Evolutionary conservation across 2,113 vertebrate genomes (phyloP), one percentile per base, ranked within the genome.

Genomic region (Passer domesticus): DNA sequence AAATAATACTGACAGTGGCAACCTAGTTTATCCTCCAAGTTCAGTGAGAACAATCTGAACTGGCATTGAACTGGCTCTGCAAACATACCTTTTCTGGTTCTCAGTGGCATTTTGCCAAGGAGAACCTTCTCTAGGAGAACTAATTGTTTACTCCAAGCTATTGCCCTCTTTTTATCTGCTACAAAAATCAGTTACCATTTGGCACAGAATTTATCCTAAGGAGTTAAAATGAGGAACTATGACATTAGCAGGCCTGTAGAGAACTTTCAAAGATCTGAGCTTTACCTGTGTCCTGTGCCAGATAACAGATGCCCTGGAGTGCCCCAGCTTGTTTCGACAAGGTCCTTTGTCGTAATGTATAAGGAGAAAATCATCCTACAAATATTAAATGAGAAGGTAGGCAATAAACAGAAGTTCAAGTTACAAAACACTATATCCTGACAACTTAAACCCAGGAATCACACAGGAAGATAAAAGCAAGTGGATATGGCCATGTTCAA

Each of bases 331-430:
- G 98, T 99, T 99, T 83, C 99, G 98, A 96, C 99, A 99, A 62
- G 99, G 99, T 73, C 99, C 99, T 98, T 99, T 99, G 97, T 99
- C 99, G 0, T 99, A 99, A 96, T 99, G 99, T 96, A 99, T 99
- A 86, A 99, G 98, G 58, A 99, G 99, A 92, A 99, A 99, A 95
- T 99, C 99, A 31, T 99, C 99, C 99, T 99, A 97, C 31, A 56
- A 92, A 83, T 7, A 80, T 72, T n/a, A 95, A 67, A 93, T 44
- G 33, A 31, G 90, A 70, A 60, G 8, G 15, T 5, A 77, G 19
- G 47, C 22, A n/a, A 62, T 72, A 81, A 91, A 37, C 19, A 62
- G 7, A 52, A 85, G 17, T 66, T 78, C 31, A 44, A 83, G 56
- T 60, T 69, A 85, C 22, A 56, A 73, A 87, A 56, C 31, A 63